Percentiles rank a stretch among this genome's conserved stretches.
phyloP scores from a whole-genome alignment of 2,797 vertebrate species.

The Mycteria americana region DNA sequence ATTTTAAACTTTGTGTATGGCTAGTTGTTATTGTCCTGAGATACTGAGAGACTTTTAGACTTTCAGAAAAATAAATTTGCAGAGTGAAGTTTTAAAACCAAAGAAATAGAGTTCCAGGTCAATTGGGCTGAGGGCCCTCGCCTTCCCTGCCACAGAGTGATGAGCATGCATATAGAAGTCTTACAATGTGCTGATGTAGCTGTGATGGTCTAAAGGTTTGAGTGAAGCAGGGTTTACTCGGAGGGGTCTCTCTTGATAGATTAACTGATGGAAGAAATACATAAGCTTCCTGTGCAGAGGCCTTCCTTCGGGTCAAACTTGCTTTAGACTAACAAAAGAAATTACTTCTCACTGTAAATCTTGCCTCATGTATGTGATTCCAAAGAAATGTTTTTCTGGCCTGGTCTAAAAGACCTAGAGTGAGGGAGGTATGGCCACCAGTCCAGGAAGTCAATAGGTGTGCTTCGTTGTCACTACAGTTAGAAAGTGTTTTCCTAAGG shows the following conservation, averaged over 20 bases:
- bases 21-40: not conserved
- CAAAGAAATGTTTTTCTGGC: not conserved
- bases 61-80: not conserved
- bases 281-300: not conserved
- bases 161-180: accelerated
- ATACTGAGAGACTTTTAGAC: not conserved
- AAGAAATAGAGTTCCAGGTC: not conserved
- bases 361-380: not conserved
- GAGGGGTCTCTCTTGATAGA: not conserved
- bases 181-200: not conserved
- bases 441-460: not conserved
- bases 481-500: not conserved
- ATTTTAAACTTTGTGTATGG: not conserved
- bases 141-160: accelerated
- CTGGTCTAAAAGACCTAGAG: not conserved
- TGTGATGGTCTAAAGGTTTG: not conserved
- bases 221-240: not conserved
- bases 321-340: not conserved
- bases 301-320: not conserved
- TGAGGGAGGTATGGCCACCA: not conserved
- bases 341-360: not conserved
- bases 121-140: not conserved
- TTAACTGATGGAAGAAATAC: not conserved
- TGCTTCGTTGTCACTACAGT: not conserved
- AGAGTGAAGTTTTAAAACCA: not conserved